Conservation (phyloP, 2,797 vertebrate species). For the Epinephelus awoara region DNA sequence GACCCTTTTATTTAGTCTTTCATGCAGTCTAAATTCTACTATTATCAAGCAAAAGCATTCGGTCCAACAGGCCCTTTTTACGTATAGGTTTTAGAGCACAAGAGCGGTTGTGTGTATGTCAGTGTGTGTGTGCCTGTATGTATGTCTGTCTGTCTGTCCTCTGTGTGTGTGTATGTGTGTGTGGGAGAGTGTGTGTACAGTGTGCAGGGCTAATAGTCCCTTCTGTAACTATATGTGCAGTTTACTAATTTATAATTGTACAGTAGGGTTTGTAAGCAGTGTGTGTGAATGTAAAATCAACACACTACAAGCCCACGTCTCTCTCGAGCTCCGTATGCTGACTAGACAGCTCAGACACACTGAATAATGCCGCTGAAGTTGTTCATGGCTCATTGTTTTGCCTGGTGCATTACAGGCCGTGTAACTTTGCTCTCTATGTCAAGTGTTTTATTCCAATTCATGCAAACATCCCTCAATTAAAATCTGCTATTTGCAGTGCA, state of each 20-base stretch:
- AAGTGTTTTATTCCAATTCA: conserved; percentile 62
- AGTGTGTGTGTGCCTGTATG: conserved; percentile 28
- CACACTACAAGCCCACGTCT: conserved; percentile 68
- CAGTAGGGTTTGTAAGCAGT: conserved; percentile 56
- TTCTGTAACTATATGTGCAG: conserved; percentile 57
- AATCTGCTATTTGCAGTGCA: conserved; percentile 47
- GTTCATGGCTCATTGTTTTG: conserved; percentile 77
- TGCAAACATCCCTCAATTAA: conserved; percentile 62
- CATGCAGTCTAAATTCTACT: conserved; percentile 44
- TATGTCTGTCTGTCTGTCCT: conserved; percentile 1
- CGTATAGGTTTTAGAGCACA: conserved; percentile 45
- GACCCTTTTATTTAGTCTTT: conserved; percentile 52
- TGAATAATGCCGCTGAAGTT: conserved; percentile 76
- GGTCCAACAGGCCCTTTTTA: conserved; percentile 44
- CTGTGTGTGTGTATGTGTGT: conserved; percentile 21
- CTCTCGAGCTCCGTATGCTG: conserved; percentile 65
- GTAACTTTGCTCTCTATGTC: conserved; percentile 65
- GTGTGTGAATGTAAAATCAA: conserved; percentile 64
- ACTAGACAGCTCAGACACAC: conserved; percentile 76
- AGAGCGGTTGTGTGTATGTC: conserved; percentile 27
- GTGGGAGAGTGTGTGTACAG: conserved; percentile 42
- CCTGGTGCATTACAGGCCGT: conserved; percentile 76
- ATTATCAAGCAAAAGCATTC: conserved; percentile 11
- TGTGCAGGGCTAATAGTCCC: conserved; percentile 52
- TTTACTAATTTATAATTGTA: conserved; percentile 70